phyloP scores from a whole-genome alignment of 2,113 vertebrate genomes.

The Datnioides undecimradiatus region DNA sequence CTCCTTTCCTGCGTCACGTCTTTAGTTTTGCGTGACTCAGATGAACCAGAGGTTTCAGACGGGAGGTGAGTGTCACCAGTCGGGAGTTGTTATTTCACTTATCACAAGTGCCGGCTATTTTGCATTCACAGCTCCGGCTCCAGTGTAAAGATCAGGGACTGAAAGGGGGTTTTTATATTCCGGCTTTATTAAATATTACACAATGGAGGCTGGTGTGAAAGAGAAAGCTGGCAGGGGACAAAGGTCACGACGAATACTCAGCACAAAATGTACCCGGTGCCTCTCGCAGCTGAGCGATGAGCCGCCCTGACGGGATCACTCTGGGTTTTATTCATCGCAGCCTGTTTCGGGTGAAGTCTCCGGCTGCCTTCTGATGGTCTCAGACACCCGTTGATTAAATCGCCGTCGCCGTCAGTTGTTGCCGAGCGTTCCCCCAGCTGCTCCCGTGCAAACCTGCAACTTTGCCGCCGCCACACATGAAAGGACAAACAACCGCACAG shows the following conservation, averaged over 20 bases:
- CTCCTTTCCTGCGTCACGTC: not conserved
- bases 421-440: not conserved
- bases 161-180: not conserved
- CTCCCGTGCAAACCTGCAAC: constrained; percentile 7
- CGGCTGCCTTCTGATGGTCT: not conserved
- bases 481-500: not conserved
- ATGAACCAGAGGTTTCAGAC: not conserved
- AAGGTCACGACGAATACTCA: not conserved
- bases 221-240: not conserved
- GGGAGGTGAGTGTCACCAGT: not conserved
- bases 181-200: constrained; percentile 10
- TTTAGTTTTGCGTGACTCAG: not conserved
- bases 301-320: not conserved
- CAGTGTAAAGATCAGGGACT: not conserved
- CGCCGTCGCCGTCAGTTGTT: constrained; percentile 1
- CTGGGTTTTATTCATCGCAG: not conserved
- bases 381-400: constrained; percentile 3
- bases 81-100: constrained; percentile 14
- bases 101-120: not conserved
- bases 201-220: not conserved
- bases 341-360: not conserved
- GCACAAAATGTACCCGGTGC: not conserved
- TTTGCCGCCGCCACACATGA: not conserved
- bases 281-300: not conserved
- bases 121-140: constrained; percentile 5